Evolutionary conservation across 1,140 invertebrate species (phyloP).

Genomic region (Lepidurus apus): DNA sequence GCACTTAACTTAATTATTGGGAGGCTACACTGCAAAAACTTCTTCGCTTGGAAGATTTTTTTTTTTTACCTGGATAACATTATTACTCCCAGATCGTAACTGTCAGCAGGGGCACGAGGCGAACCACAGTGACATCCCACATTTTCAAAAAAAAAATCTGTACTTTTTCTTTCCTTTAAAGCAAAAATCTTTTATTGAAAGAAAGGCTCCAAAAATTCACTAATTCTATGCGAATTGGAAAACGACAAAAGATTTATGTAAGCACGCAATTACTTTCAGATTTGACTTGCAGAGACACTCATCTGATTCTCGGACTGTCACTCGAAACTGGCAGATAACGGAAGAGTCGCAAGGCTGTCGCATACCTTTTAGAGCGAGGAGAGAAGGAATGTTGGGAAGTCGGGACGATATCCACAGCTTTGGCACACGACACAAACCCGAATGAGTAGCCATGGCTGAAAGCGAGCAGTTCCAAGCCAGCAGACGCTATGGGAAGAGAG

Average conservation of each 20-base stretch:
- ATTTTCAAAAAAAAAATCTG: too few species aligned
- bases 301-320: not conserved
- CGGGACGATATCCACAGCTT: not conserved
- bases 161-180: too few species aligned
- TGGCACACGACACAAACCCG: constrained; percentile 12
- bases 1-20: too few species aligned
- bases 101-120: too few species aligned
- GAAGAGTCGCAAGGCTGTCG: not conserved
- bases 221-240: not conserved
- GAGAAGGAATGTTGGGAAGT: not conserved
- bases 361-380: not conserved
- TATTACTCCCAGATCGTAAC: too few species aligned
- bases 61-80: too few species aligned
- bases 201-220: not conserved
- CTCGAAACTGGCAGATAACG: too few species aligned
- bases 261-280: not conserved
- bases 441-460: not conserved
- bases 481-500: not conserved
- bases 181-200: not conserved
- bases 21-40: not conserved
- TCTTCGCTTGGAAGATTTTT: not conserved
- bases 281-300: not conserved
- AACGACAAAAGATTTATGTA: not conserved
- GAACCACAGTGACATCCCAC: too few species aligned
- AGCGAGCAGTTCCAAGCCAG: not conserved